Conservation (phyloP, 2,888 invertebrate genomes). For the Cybosia mesomella region DNA sequence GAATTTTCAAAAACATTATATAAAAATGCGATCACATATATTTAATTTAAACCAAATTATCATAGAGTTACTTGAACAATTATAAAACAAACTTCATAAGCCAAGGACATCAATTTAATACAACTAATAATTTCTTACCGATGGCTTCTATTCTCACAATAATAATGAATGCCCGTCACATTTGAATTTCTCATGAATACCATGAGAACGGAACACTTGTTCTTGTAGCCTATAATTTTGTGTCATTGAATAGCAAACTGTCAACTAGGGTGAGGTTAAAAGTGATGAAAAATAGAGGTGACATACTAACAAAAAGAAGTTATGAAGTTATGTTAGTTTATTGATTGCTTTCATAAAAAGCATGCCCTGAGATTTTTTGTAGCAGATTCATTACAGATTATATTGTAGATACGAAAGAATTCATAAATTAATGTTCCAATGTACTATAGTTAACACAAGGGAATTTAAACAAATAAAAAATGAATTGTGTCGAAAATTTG, state of each 20-base stretch:
- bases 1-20: neutral
- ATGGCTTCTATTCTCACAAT: slow-evolving; percentile 5
- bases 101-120: neutral
- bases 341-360: neutral
- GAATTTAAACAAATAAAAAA: too few species aligned
- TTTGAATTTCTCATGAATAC: slow-evolving; percentile 2
- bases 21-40: neutral
- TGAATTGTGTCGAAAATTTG: too few species aligned
- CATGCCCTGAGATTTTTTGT: too few species aligned
- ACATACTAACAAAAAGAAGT: too few species aligned
- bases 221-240: neutral
- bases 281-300: neutral
- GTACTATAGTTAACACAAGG: too few species aligned
- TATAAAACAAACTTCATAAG: neutral
- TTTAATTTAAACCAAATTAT: neutral
- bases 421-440: too few species aligned
- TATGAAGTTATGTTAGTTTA: neutral
- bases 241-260: neutral
- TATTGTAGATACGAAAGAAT: too few species aligned
- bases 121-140: slow-evolving; percentile 5
- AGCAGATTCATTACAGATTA: too few species aligned
- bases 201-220: slow-evolving; percentile 7
- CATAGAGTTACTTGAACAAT: neutral
- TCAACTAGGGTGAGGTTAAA: neutral
- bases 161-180: slow-evolving; percentile 3